Percentiles rank a stretch among this genome's conserved stretches.
These are phyloP conservation scores for Mellivora capensis DNA, from an alignment of 2,113 vertebrate genomes.

Conservation along the genomic window DNA sequence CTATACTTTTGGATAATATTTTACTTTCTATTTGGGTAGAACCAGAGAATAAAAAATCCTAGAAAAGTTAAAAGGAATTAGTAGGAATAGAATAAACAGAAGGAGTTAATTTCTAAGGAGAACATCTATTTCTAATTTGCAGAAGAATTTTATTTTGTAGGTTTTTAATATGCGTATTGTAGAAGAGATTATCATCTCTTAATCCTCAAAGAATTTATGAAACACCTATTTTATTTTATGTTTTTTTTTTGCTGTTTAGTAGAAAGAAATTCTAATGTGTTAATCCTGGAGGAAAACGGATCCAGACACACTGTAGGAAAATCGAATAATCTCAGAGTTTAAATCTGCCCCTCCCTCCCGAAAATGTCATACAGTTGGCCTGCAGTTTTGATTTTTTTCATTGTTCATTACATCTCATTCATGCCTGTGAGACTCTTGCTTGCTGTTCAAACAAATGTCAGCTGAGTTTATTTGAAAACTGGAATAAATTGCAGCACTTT, in stretches of 20 bases:
- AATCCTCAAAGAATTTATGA: slow-evolving; percentile 50
- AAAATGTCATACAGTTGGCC: slow-evolving; percentile 11
- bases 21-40: background rate
- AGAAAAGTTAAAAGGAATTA: background rate
- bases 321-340: slow-evolving; percentile 52
- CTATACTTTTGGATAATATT: background rate
- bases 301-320: background rate
- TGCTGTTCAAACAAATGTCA: slow-evolving; percentile 64
- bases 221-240: slow-evolving; percentile 34
- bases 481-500: slow-evolving; percentile 22
- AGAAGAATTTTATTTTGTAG: slow-evolving; percentile 52
- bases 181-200: slow-evolving; percentile 43
- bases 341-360: background rate
- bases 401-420: slow-evolving; percentile 27
- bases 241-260: background rate
- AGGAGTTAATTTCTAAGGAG: slow-evolving; percentile 37
- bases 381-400: slow-evolving; percentile 3
- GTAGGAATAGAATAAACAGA: background rate
- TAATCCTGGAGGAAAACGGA: slow-evolving; percentile 50
- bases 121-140: slow-evolving; percentile 9
- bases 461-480: slow-evolving; percentile 53
- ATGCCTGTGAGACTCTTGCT: slow-evolving; percentile 42
- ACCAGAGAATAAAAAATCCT: slow-evolving; percentile 21
- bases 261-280: slow-evolving; percentile 31
- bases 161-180: slow-evolving; percentile 24